phyloP scores from a whole-genome alignment of 1,140 invertebrate genomes.

The Planococcus citri region DNA sequence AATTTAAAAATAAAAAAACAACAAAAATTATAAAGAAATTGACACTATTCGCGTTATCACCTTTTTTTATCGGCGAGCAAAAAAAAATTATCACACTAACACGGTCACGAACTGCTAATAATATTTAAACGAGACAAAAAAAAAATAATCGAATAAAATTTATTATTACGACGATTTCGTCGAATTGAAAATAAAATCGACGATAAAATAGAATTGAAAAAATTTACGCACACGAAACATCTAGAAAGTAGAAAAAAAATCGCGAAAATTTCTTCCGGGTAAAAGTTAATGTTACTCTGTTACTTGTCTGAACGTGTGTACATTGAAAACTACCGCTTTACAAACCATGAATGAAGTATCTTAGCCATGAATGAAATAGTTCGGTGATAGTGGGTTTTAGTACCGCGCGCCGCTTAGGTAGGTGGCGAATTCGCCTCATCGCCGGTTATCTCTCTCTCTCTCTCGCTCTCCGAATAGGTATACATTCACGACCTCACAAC shows the following conservation, averaged over 20 bases:
- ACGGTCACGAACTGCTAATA: too few relatives aligned
- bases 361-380: slow-evolving; percentile 9
- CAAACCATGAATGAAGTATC: slow-evolving; percentile 16
- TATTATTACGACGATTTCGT: too few relatives aligned
- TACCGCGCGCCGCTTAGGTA: slow-evolving; percentile 18
- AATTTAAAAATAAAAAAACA: slow-evolving; percentile 1
- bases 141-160: too few relatives aligned
- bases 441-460: slow-evolving; percentile 10
- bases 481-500: slow-evolving; percentile 3
- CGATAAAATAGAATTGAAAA: neutral
- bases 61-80: too few relatives aligned
- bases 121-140: too few relatives aligned
- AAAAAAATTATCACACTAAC: too few relatives aligned
- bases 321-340: slow-evolving; percentile 19
- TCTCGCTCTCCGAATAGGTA: neutral
- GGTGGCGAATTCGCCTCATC: slow-evolving; percentile 18
- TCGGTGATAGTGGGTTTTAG: slow-evolving; percentile 12
- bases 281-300: neutral
- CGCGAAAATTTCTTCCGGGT: slow-evolving; percentile 1
- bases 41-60: too few relatives aligned
- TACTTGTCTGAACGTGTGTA: slow-evolving; percentile 10
- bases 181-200: neutral
- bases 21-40: neutral
- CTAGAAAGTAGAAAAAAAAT: neutral
- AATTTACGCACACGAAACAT: neutral